Percentiles rank a stretch among this genome's conserved stretches.
phyloP scores from a whole-genome alignment of 2,113 vertebrate genomes.

The Hippocampus barbouri region DNA sequence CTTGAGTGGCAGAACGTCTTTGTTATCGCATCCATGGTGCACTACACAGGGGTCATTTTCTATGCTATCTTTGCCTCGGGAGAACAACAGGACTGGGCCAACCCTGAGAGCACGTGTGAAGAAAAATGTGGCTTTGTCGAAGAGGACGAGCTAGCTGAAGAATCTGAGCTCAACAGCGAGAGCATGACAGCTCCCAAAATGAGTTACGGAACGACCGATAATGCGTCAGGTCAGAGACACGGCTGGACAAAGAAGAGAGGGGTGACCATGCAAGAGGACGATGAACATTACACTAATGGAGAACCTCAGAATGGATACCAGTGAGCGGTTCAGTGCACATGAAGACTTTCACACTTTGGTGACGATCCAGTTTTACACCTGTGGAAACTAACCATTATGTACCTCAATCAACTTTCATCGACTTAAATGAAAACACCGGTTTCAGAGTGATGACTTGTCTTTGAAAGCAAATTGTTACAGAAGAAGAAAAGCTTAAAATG shows the following conservation, averaged over 20 bases:
- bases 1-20: constrained; percentile 98
- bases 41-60: constrained; percentile 94
- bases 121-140: constrained; percentile 91
- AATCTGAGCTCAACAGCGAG: constrained; percentile 83
- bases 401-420: constrained; percentile 22
- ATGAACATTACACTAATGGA: constrained; percentile 79
- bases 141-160: constrained; percentile 89
- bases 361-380: constrained; percentile 16
- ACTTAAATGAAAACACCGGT: constrained; percentile 8
- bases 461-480: background rate
- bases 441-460: constrained; percentile 8
- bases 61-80: constrained; percentile 95
- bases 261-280: constrained; percentile 69
- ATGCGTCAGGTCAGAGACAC: constrained; percentile 66
- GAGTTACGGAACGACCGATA: constrained; percentile 83
- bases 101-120: constrained; percentile 84
- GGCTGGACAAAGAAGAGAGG: constrained; percentile 77
- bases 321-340: constrained; percentile 33
- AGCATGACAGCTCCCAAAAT: constrained; percentile 71
- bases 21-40: constrained; percentile 90
- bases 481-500: background rate
- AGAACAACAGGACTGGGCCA: constrained; percentile 96
- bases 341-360: constrained; percentile 17
- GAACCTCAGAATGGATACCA: constrained; percentile 77
- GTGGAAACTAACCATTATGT: constrained; percentile 18